Conservation (phyloP, 2,113 vertebrate species). For the Saguinus midas region DNA sequence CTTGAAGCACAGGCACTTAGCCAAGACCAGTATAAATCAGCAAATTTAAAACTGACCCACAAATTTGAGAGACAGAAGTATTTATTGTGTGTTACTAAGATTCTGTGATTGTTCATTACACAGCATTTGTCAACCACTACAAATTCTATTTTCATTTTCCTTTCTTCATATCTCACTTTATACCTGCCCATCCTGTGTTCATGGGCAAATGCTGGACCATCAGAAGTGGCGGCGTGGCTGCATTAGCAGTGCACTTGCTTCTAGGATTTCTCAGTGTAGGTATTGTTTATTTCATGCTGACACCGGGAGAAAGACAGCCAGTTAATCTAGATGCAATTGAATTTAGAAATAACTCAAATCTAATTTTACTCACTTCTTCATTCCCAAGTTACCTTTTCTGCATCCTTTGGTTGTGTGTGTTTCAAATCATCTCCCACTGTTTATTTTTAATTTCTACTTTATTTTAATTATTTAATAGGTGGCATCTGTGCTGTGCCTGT, state of each 20-base stretch:
- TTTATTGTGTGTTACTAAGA: not conserved
- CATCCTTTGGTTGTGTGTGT: constrained; percentile 64
- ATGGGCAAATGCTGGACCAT: not conserved
- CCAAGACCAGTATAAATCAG: not conserved
- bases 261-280: constrained; percentile 40
- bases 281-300: constrained; percentile 64
- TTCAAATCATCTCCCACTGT: constrained; percentile 72
- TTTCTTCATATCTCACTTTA: not conserved
- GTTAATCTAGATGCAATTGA: constrained; percentile 69
- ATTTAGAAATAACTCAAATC: constrained; percentile 72
- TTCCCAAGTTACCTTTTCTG: constrained; percentile 72
- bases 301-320: constrained; percentile 40
- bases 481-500: constrained; percentile 72
- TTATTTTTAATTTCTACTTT: constrained; percentile 78
- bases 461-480: constrained; percentile 79
- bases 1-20: not conserved
- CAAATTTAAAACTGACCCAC: not conserved
- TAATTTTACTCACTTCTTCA: constrained; percentile 68
- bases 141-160: not conserved
- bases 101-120: not conserved
- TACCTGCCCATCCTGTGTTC: not conserved
- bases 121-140: constrained; percentile 5
- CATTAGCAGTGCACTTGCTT: constrained; percentile 7
- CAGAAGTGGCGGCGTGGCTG: not conserved
- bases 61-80: not conserved